Evolutionary conservation across 2,888 invertebrate genomes (phyloP).

Genomic region (Heteromyza rotundicornis): DNA sequence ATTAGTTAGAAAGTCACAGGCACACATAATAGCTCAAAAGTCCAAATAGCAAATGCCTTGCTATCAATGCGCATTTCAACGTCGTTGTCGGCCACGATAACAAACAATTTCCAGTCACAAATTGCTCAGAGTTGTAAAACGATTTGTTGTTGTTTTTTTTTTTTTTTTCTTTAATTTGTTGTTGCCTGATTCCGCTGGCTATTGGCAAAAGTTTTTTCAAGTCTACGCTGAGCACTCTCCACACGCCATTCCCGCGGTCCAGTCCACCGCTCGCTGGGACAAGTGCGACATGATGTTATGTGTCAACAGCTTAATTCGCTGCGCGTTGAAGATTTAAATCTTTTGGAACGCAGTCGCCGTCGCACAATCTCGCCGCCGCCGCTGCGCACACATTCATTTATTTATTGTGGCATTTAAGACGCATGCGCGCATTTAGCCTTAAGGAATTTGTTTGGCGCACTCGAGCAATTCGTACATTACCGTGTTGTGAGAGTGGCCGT

Average conservation of each 20-base stretch:
- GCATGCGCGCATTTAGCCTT: slow-evolving; percentile 12
- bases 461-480: neutral
- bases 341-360: neutral
- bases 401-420: slow-evolving; percentile 8
- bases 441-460: neutral
- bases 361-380: neutral
- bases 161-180: too few species aligned
- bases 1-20: too few species aligned
- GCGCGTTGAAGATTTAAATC: slow-evolving; percentile 42
- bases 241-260: neutral
- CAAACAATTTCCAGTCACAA: neutral
- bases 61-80: neutral
- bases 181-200: neutral
- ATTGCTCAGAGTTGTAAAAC: neutral
- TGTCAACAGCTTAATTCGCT: slow-evolving; percentile 62
- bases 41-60: too few species aligned
- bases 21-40: too few species aligned
- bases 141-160: neutral
- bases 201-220: too few species aligned
- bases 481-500: neutral
- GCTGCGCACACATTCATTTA: slow-evolving; percentile 3
- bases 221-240: neutral
- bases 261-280: slow-evolving; percentile 34
- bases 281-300: slow-evolving; percentile 62
- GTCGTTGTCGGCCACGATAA: neutral